Evolutionary conservation across 1,140 invertebrate species (phyloP), one percentile per base, ranked within the genome.

Genomic region (Eupristina koningsbergeri): DNA sequence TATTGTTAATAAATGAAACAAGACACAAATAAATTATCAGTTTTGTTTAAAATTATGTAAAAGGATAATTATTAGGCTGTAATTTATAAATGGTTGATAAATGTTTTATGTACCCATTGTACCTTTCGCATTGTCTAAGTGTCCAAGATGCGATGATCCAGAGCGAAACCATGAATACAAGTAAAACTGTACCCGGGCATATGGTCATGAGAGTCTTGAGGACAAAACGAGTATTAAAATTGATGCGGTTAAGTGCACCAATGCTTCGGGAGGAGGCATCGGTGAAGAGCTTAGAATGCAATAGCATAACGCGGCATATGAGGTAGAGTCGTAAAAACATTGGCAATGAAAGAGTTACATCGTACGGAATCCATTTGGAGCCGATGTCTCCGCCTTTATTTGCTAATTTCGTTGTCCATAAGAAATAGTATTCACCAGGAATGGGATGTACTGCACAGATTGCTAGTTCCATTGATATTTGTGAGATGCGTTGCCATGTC

Each of bases 121-220:
- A 99, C 98, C 98, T 97, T 94, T 99, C 99, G 92, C 99, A 99
- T 87, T 99, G 98, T 87, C 99, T 94, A 85, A 99, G 93, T 78
- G 98, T 98, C 99, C 99, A 99, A 88, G 97, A 99, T 71, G 98
- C 98, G 87, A 99, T 99, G 92, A 99, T 98, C 98, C 99, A 99
- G 73, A 99, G 93, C 0, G 98, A 99, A 80, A 99, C 97, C 97
- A 99, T 99, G 93, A 99, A 99, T 80, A 99, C 98, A 85, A 99
- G 94, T 87, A 99, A 94, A 83, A 99, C 98, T 73, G 98, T 99
- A 86, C 98, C 99, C 39, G 99, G 99, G 93, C 98, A 99, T 90
- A 99, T 99, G 89, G 98, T 99, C 99, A 99, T 99, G 87, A 99
- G 93, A 73, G 99, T 99, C 94, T 99, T 99, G 89, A 99, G 95